Conservation (phyloP, 2,888 invertebrate genomes). For the Habroteleia sp. region DNA sequence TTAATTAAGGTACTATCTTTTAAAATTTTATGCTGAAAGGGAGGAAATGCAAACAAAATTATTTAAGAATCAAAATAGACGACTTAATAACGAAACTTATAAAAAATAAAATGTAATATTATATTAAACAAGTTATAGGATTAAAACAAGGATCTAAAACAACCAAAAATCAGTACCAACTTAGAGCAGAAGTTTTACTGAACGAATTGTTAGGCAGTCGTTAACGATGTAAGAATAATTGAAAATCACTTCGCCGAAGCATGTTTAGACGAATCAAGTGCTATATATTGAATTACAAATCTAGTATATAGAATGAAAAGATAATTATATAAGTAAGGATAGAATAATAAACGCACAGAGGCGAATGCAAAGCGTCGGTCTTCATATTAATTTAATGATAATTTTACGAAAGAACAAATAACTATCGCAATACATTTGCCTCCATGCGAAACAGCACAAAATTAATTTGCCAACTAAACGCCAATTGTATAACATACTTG, state of each 20-base stretch:
- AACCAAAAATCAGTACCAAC: too few relatives aligned
- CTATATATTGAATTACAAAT: constrained; percentile 27
- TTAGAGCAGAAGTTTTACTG: too few relatives aligned
- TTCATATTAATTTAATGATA: neutral
- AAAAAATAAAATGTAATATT: too few relatives aligned
- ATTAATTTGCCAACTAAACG: constrained; percentile 34
- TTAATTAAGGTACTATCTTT: too few relatives aligned
- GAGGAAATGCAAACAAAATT: too few relatives aligned
- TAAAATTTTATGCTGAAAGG: too few relatives aligned
- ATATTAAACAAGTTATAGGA: too few relatives aligned
- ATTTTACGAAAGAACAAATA: neutral
- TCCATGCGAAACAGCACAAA: constrained; percentile 21
- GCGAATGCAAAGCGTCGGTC: constrained; percentile 16
- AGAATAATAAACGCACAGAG: constrained; percentile 27
- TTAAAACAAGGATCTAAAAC: too few relatives aligned
- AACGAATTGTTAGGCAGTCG: constrained; percentile 26
- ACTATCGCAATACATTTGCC: constrained; percentile 17
- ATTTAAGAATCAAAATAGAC: too few relatives aligned
- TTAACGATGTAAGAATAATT: constrained; percentile 38
- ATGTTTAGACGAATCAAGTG: constrained; percentile 1
- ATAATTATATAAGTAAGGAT: constrained; percentile 28
- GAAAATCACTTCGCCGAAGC: neutral
- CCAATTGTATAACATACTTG: constrained; percentile 57
- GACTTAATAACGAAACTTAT: too few relatives aligned
- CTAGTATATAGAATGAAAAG: constrained; percentile 18